Evolutionary conservation across 92 coral and sea anemone species (phyloP), one percentile per base, ranked within the genome.

Genomic region (Phymanthus crucifer): DNA sequence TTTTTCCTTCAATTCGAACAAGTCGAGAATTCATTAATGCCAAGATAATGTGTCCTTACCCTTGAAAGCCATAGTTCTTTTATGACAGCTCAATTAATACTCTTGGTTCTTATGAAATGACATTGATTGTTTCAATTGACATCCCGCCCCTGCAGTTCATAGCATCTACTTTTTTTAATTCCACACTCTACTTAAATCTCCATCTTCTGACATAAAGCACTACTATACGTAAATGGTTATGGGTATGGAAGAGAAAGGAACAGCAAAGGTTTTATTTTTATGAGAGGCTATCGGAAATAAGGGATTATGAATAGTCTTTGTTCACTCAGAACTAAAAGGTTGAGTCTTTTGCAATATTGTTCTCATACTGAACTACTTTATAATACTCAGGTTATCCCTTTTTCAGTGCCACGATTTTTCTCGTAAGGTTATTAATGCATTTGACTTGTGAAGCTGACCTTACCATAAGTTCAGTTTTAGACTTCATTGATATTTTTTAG

Each of bases 21-120:
- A 24, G 27, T 18, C 13, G 27, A 6, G 68, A 61, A 61, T 24
- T 26, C 14, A 61, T 24, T 61, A 2, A 27, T 61, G 68, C 35
- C 35, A 29, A 27, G 32, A 1, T 61, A 9, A 10, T 29, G 68
- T 27, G 26, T 18, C 13, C 2, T 29, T n/a, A n/a, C 26, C 12
- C 29, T 61, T 61, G 29, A 61, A 61, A 61, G 68, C 68, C 0
- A 24, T 61, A 29, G 36, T 29, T 27, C 36, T 29, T 61, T 13
- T 29, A 26, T 61, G 68, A 61, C 68, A 61, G 68, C 68, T 61
- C 68, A 61, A 61, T 61, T 61, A 61, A 61, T 61, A 61, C 68
- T 61, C 29, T 61, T 14, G 17, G 32, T 61, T 29, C 34, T 61
- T 61, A 27, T 27, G 29, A 61, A 24, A 61, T 61, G 68, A 61